phyloP scores from a whole-genome alignment of 1,140 invertebrate species.

The Micrasema longulum region DNA sequence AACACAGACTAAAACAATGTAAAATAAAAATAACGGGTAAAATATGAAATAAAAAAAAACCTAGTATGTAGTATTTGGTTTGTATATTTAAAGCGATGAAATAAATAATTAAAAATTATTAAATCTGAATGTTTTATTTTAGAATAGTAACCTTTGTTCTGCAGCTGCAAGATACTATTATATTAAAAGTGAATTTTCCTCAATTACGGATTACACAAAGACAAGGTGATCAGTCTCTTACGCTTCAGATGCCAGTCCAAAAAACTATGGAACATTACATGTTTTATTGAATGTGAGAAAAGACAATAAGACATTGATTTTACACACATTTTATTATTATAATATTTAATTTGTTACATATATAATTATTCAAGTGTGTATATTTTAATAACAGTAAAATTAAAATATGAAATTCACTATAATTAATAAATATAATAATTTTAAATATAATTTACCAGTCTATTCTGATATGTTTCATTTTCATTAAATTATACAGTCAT shows the following conservation, averaged over 20 bases:
- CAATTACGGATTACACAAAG: too few relatives aligned
- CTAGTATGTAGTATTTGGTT: constrained; percentile 68
- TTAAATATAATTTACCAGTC: constrained; percentile 54
- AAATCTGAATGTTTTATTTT: constrained; percentile 60
- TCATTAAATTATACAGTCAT: constrained; percentile 55
- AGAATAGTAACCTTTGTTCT: too few relatives aligned
- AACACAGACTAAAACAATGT: constrained; percentile 65
- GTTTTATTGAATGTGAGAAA: background rate
- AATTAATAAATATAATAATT: constrained; percentile 46
- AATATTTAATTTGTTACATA: constrained; percentile 34
- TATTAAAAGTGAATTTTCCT: too few relatives aligned
- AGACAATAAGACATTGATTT: background rate
- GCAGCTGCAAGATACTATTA: too few relatives aligned
- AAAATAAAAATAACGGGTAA: constrained; percentile 66
- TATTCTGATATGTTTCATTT: constrained; percentile 56
- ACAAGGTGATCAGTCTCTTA: too few relatives aligned
- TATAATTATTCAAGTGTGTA: constrained; percentile 47
- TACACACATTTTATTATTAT: constrained; percentile 37
- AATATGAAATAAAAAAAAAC: constrained; percentile 66
- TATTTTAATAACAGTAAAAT: constrained; percentile 52
- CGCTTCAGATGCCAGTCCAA: too few relatives aligned
- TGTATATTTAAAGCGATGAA: constrained; percentile 67
- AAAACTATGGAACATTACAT: too few relatives aligned
- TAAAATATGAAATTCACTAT: constrained; percentile 48
- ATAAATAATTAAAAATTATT: constrained; percentile 70